Conservation (phyloP, 2,888 invertebrate species). For the Trachelus stipa region DNA sequence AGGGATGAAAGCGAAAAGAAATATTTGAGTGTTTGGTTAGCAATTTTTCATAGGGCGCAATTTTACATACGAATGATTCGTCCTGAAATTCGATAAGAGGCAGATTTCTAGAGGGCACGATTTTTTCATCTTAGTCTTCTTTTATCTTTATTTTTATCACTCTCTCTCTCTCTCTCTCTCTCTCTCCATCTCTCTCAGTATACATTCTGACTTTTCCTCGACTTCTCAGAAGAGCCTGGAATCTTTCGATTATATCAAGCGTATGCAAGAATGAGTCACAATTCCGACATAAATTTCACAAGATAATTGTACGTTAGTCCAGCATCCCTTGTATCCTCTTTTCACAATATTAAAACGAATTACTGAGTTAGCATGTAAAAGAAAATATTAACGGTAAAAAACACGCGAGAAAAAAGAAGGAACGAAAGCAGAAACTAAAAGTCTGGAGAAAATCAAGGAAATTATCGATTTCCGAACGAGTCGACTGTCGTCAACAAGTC, state of each 20-base stretch:
- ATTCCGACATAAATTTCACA: not conserved
- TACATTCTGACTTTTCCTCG: not conserved
- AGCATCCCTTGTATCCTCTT: too few relatives aligned
- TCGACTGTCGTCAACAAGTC: not conserved
- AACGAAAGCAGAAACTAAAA: not conserved
- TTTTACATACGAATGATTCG: not conserved
- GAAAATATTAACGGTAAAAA: not conserved
- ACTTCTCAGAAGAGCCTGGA: not conserved
- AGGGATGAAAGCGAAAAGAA: not conserved
- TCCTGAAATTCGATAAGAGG: not conserved
- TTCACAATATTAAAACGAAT: too few relatives aligned
- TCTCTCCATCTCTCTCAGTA: not conserved
- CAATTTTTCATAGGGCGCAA: not conserved
- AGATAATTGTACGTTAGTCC: not conserved
- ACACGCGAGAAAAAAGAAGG: too few relatives aligned
- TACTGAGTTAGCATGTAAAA: not conserved
- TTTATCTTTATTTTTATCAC: not conserved
- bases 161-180: not conserved
- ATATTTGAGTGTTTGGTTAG: not conserved
- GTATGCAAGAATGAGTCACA: not conserved
- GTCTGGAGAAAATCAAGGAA: not conserved
- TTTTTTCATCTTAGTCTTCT: not conserved
- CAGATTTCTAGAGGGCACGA: not conserved
- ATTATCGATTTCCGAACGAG: not conserved
- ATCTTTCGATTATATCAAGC: not conserved